Conservation (phyloP, 2,113 vertebrate genomes). For the Takifugu bimaculatus region DNA sequence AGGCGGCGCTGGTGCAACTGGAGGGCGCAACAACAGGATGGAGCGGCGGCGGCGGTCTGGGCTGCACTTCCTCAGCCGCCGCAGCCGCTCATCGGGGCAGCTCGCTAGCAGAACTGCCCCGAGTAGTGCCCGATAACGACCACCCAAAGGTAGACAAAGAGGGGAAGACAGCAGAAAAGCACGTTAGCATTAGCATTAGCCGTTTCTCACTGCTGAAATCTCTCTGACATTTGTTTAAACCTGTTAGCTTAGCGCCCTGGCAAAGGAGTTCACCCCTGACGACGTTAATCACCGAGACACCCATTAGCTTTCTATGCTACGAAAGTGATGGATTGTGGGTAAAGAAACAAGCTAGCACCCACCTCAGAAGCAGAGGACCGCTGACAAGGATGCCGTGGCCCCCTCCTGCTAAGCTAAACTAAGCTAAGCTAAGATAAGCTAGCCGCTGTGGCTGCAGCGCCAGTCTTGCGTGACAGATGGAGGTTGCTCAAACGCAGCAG, state of each 20-base stretch:
- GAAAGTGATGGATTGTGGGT: too few relatives aligned
- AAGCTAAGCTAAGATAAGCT: conserved; percentile 13
- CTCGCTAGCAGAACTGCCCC: not conserved
- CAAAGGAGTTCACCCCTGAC: too few relatives aligned
- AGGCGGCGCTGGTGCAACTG: conserved; percentile 48
- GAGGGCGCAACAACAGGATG: conserved; percentile 66
- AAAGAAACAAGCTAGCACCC: not conserved
- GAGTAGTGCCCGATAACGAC: conserved; percentile 1
- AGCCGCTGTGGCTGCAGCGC: too few relatives aligned
- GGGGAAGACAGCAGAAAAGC: not conserved
- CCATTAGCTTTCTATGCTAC: too few relatives aligned
- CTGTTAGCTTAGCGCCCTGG: too few relatives aligned
- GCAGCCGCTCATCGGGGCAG: not conserved
- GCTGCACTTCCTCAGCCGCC: conserved; percentile 13
- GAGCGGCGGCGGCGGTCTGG: conserved; percentile 46
- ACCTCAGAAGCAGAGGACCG: not conserved
- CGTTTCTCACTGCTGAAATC: not conserved
- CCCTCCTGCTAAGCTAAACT: not conserved
- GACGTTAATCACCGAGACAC: too few relatives aligned
- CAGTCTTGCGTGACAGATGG: too few relatives aligned
- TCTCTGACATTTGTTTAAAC: not conserved
- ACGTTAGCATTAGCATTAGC: not conserved
- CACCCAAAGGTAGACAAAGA: not conserved
- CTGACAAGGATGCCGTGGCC: too few relatives aligned
- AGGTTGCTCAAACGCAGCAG: too few relatives aligned